phyloP scores from a whole-genome alignment of 2,888 invertebrate species.

The Pyrgus malvae region DNA sequence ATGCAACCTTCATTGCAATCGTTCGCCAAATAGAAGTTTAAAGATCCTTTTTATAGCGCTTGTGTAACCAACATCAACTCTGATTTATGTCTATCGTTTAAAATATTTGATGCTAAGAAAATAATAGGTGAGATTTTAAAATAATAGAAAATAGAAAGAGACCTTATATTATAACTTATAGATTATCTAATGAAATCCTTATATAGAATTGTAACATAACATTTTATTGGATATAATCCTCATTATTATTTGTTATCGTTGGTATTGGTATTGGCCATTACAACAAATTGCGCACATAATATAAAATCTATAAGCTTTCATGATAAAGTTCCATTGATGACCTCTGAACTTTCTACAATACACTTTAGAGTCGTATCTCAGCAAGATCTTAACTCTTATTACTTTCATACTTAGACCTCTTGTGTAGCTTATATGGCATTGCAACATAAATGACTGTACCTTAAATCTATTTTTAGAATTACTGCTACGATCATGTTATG shows the following conservation, averaged over 20 bases:
- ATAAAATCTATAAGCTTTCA: slow-evolving; percentile 8
- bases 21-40: slow-evolving; percentile 23
- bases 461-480: no score
- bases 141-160: no score
- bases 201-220: no score
- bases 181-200: no score
- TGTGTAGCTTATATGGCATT: background rate
- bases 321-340: slow-evolving; percentile 6
- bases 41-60: slow-evolving; percentile 19
- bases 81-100: background rate
- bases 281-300: background rate
- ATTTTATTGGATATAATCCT: no score
- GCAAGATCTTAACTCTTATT: slow-evolving; percentile 15
- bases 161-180: no score
- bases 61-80: slow-evolving; percentile 10
- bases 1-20: slow-evolving; percentile 40
- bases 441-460: no score
- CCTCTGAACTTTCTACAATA: slow-evolving; percentile 14
- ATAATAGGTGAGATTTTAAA: no score
- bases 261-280: no score
- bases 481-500: no score
- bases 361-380: slow-evolving; percentile 16
- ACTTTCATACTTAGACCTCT: background rate
- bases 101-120: no score
- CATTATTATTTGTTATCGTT: background rate